These are phyloP conservation scores for Chrysina gloriosa DNA, from an alignment of 2,888 invertebrate species.

Conservation along the genomic window DNA sequence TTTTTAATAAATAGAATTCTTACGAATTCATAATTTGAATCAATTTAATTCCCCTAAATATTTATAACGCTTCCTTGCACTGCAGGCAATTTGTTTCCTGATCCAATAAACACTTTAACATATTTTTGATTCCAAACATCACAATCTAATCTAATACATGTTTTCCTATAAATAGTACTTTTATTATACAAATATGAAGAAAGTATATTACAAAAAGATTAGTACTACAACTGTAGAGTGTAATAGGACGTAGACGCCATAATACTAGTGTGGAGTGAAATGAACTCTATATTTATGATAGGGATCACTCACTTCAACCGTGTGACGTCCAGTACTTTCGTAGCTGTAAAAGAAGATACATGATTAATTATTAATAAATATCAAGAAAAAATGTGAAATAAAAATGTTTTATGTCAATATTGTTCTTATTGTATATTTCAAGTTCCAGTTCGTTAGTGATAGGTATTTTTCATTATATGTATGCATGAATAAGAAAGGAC, in stretches of 20 bases:
- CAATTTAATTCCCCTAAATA: too few relatives aligned
- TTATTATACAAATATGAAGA: slow-evolving; percentile 20
- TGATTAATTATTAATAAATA: not conserved
- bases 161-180: slow-evolving; percentile 10
- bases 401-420: not conserved
- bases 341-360: slow-evolving; percentile 29
- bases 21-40: too few relatives aligned
- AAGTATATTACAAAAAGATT: slow-evolving; percentile 27
- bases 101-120: too few relatives aligned
- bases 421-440: too few relatives aligned
- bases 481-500: too few relatives aligned
- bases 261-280: slow-evolving; percentile 4
- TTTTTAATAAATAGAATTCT: too few relatives aligned
- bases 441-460: too few relatives aligned
- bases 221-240: slow-evolving; percentile 1
- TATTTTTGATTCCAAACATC: too few relatives aligned
- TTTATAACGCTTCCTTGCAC: too few relatives aligned
- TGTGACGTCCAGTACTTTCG: slow-evolving; percentile 17
- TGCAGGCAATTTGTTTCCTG: too few relatives aligned
- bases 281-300: slow-evolving; percentile 24
- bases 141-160: not conserved
- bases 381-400: not conserved
- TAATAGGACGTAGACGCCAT: not conserved
- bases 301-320: slow-evolving; percentile 27
- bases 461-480: too few relatives aligned